Percentiles rank a stretch among this genome's conserved stretches.
These are phyloP conservation scores for Tympanuchus pallidicinctus DNA, from an alignment of 2,113 vertebrate species.

Conservation along the genomic window DNA sequence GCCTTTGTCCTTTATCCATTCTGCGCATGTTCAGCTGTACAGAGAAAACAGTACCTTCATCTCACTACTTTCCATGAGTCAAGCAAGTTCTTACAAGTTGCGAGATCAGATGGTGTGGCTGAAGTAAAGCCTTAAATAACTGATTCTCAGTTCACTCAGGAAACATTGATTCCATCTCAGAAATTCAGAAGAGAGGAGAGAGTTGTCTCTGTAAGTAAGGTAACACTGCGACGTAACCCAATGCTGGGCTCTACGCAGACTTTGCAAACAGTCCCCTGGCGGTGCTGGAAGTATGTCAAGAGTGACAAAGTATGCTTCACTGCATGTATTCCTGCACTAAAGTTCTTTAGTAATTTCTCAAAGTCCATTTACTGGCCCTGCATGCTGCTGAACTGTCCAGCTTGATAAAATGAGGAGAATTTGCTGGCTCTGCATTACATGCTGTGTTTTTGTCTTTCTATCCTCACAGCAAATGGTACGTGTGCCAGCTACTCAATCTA, in stretches of 20 bases:
- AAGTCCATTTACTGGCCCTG: neutral
- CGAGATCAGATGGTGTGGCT: neutral
- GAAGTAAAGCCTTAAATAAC: neutral
- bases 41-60: neutral
- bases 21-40: rapidly evolving
- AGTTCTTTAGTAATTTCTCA: neutral
- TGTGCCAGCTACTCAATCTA: neutral
- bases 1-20: neutral
- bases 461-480: neutral
- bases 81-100: neutral
- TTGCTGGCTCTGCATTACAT: conserved; percentile 12
- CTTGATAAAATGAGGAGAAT: neutral
- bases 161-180: neutral
- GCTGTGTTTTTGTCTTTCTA: neutral
- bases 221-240: neutral
- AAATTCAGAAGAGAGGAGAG: neutral
- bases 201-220: neutral
- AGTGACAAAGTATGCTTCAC: neutral
- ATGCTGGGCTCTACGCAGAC: neutral
- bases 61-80: neutral
- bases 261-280: neutral
- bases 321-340: neutral
- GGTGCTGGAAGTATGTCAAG: neutral
- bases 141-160: neutral
- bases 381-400: neutral